Evolutionary conservation across 2,113 vertebrate species (phyloP).

Genomic region (Rousettus leschenaultii): DNA sequence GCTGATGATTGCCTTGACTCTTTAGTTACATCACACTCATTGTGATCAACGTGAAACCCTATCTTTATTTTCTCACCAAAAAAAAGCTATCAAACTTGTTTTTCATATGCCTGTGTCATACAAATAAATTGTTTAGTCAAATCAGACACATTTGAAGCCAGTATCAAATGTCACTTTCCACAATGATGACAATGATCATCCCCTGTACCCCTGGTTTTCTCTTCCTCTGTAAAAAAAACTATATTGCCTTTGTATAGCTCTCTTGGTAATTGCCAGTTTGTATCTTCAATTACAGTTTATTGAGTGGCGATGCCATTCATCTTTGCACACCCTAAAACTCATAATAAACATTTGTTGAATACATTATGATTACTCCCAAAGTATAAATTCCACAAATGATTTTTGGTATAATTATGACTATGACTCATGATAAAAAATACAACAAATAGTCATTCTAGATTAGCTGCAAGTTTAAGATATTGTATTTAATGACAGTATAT

Average conservation of each 20-base stretch:
- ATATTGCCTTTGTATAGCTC: background rate
- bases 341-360: conserved; percentile 1
- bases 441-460: background rate
- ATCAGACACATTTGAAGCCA: background rate
- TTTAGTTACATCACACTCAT: background rate
- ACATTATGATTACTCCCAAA: background rate
- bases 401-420: background rate
- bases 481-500: background rate
- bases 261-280: background rate
- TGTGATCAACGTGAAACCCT: background rate
- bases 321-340: background rate
- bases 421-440: background rate
- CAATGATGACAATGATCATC: background rate
- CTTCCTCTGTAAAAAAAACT: background rate
- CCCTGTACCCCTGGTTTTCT: background rate
- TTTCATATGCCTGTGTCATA: background rate
- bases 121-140: background rate
- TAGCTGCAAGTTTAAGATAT: background rate
- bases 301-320: background rate
- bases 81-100: background rate
- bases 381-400: background rate
- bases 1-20: background rate
- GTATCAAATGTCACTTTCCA: background rate
- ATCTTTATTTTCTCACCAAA: background rate
- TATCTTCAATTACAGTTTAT: background rate